Percentiles rank a stretch among this genome's conserved stretches.
These are phyloP conservation scores for Brenthis daphne DNA, from an alignment of 2,888 invertebrate species.

Conservation along the genomic window DNA sequence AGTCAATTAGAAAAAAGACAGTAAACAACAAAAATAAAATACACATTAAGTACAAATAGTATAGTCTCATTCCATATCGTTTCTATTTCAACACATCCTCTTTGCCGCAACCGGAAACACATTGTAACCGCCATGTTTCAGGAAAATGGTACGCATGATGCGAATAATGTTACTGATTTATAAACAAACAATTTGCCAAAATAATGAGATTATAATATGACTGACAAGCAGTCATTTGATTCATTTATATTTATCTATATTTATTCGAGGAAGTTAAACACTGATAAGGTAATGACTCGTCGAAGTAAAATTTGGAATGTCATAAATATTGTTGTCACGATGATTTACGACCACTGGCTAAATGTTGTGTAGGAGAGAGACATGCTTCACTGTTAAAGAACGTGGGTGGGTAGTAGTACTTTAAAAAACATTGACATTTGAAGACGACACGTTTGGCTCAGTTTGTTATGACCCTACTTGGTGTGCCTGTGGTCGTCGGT, in stretches of 20 bases:
- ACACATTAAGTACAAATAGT: background rate
- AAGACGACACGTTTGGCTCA: no score
- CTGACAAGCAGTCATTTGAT: no score
- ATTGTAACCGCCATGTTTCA: constrained; percentile 57
- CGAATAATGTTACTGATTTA: constrained; percentile 32
- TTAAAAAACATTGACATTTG: no score
- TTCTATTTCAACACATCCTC: constrained; percentile 37
- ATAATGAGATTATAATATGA: constrained; percentile 21
- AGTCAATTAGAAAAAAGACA: background rate
- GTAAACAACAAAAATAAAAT: background rate
- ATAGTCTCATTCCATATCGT: background rate
- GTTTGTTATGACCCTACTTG: no score
- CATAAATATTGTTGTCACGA: background rate
- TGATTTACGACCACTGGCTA: no score
- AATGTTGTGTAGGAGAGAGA: no score
- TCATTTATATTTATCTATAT: no score
- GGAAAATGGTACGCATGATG: constrained; percentile 53
- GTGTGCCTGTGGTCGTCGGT: no score
- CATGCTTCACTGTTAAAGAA: no score
- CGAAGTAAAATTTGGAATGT: background rate
- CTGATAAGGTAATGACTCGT: constrained; percentile 7
- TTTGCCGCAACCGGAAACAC: constrained; percentile 60
- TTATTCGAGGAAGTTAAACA: background rate
- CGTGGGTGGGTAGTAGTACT: no score
- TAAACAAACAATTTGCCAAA: constrained; percentile 18